A percentile compares a stretch with the other conserved stretches of the same genome.
Conservation (phyloP, 2,113 vertebrate genomes). For the Chloroceryle aenea region DNA sequence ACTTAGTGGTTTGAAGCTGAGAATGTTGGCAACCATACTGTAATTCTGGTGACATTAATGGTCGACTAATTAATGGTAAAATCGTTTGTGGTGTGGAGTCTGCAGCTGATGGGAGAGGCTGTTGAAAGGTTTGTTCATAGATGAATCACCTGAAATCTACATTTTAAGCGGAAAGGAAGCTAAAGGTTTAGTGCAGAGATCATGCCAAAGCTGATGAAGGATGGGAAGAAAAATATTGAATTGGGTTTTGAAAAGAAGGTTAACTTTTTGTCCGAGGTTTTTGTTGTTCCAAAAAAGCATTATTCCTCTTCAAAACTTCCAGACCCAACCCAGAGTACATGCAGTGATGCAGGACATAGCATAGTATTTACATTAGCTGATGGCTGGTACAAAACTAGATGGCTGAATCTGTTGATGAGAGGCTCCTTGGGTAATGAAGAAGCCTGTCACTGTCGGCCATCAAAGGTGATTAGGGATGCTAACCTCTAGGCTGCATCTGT, state of each 20-base stretch:
- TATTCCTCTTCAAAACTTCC: neutral
- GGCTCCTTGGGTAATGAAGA: neutral
- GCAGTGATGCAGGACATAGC: neutral
- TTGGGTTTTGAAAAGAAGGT: neutral
- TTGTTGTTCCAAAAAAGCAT: neutral
- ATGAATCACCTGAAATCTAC: neutral
- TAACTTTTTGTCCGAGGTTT: neutral
- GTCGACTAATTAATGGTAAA: slow-evolving; percentile 29
- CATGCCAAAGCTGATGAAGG: neutral
- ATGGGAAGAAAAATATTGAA: neutral
- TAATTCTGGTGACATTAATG: neutral
- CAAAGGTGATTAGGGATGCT: neutral
- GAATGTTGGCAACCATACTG: neutral
- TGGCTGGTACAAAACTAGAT: neutral
- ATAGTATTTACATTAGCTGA: neutral
- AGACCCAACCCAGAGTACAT: neutral
- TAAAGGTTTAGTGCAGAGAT: neutral
- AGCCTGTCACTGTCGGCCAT: rapidly evolving
- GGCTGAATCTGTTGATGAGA: neutral
- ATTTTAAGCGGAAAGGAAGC: neutral
- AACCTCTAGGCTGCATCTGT: neutral
- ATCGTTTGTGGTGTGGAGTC: neutral
- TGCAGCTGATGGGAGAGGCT: neutral
- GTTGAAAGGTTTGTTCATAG: neutral
- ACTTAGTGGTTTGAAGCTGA: slow-evolving; percentile 48